Percentiles rank a stretch among this genome's conserved stretches.
Conservation (phyloP, 1,140 invertebrate species). For the Eurosta solidaginis region DNA sequence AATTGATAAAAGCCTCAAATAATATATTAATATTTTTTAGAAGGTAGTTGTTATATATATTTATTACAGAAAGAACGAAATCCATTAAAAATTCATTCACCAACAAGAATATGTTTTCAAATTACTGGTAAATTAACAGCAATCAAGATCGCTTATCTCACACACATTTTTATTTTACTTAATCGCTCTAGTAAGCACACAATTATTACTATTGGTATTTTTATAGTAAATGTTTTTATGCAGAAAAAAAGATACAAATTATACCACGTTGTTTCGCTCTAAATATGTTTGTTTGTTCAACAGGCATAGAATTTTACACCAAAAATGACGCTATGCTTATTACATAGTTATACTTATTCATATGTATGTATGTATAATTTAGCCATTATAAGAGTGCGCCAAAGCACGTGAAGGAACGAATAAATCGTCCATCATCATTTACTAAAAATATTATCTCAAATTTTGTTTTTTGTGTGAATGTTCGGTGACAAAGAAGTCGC, state of each 20-base stretch:
- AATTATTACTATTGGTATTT: conserved; percentile 5
- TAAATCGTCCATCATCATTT: conserved; percentile 6
- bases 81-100: conserved; percentile 23
- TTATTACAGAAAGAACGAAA: conserved; percentile 28
- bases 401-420: conserved; percentile 17
- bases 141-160: conserved; percentile 15
- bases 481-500: too few species aligned
- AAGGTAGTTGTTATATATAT: conserved; percentile 27
- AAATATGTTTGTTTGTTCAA: not conserved
- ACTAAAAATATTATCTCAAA: not conserved
- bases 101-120: conserved; percentile 6
- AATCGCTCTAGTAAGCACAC: conserved; percentile 20
- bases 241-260: conserved; percentile 22
- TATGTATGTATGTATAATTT: too few species aligned
- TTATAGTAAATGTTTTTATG: not conserved
- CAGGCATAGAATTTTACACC: not conserved
- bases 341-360: too few species aligned
- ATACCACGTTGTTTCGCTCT: not conserved
- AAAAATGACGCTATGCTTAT: conserved; percentile 15
- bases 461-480: not conserved
- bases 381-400: not conserved
- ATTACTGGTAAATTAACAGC: conserved; percentile 22
- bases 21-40: conserved; percentile 5
- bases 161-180: conserved; percentile 15
- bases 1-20: conserved; percentile 20